Conservation (phyloP, 2,888 invertebrate species). For the Plebejus argus region DNA sequence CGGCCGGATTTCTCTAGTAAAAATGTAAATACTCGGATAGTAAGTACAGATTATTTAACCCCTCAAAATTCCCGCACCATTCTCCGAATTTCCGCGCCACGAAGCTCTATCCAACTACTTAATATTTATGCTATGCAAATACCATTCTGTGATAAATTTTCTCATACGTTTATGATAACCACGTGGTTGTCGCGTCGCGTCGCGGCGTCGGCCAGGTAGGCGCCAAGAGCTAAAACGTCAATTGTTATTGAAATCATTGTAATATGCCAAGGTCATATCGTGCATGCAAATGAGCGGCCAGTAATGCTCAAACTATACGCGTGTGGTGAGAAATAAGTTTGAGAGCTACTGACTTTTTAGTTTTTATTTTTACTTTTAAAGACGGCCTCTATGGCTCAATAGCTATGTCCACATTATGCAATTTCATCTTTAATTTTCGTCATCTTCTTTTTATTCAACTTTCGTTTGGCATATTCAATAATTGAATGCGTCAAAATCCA, state of each 20-base stretch:
- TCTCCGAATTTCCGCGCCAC: not conserved
- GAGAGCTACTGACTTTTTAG: not conserved
- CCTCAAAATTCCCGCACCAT: too few species aligned
- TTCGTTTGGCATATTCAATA: too few species aligned
- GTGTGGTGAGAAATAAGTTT: not conserved
- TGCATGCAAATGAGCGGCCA: constrained; percentile 34
- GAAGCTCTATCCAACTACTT: not conserved
- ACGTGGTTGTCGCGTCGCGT: constrained; percentile 35
- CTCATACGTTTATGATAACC: constrained; percentile 16
- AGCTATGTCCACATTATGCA: too few species aligned
- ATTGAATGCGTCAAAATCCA: too few species aligned
- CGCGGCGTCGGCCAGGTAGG: constrained; percentile 40
- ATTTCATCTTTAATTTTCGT: too few species aligned
- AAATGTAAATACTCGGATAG: too few species aligned
- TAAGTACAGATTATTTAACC: too few species aligned
- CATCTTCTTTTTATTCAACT: too few species aligned
- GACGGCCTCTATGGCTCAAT: too few species aligned
- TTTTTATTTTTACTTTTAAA: too few species aligned
- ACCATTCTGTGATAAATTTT: constrained; percentile 7
- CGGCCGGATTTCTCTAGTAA: too few species aligned
- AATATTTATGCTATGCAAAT: not conserved
- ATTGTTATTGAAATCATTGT: constrained; percentile 32
- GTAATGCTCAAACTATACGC: not conserved
- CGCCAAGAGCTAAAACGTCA: constrained; percentile 33
- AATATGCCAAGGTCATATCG: constrained; percentile 32